These are phyloP conservation scores for Ips typographus DNA, from an alignment of 1,140 invertebrate genomes.

Conservation along the genomic window DNA sequence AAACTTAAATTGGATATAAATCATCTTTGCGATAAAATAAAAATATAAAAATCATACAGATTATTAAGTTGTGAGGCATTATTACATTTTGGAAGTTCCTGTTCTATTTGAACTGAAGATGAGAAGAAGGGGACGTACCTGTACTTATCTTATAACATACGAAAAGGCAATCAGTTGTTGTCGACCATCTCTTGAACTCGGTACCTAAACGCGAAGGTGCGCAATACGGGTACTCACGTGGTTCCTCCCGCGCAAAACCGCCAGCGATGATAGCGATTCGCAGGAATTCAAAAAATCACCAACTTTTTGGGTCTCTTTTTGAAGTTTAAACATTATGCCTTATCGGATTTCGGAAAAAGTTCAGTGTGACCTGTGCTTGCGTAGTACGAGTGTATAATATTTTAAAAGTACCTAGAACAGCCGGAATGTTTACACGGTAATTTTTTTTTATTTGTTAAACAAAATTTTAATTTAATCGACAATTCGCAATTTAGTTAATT, in stretches of 20 bases:
- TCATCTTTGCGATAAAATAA: too few relatives aligned
- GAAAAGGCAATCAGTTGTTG: constrained; percentile 35
- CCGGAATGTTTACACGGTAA: constrained; percentile 37
- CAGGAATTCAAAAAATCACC: not conserved
- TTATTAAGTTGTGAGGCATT: too few relatives aligned
- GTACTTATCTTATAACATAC: constrained; percentile 26
- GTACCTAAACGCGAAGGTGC: constrained; percentile 32
- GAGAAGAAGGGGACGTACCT: not conserved
- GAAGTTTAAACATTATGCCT: not conserved
- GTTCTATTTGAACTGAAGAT: not conserved
- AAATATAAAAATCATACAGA: too few relatives aligned
- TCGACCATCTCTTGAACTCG: constrained; percentile 35
- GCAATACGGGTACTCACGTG: constrained; percentile 32
- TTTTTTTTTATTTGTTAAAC: not conserved
- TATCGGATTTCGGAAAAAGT: not conserved
- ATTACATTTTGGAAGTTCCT: not conserved
- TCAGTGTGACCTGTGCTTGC: constrained; percentile 7
- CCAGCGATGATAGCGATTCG: not conserved
- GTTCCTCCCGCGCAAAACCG: constrained; percentile 28
- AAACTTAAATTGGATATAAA: too few relatives aligned
- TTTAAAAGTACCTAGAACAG: constrained; percentile 4
- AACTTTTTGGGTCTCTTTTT: not conserved
- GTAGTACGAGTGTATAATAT: constrained; percentile 1
- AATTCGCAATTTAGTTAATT: too few relatives aligned
- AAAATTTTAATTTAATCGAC: too few relatives aligned